Conservation (phyloP, 2,113 vertebrate species). For the Nipponia nippon region DNA sequence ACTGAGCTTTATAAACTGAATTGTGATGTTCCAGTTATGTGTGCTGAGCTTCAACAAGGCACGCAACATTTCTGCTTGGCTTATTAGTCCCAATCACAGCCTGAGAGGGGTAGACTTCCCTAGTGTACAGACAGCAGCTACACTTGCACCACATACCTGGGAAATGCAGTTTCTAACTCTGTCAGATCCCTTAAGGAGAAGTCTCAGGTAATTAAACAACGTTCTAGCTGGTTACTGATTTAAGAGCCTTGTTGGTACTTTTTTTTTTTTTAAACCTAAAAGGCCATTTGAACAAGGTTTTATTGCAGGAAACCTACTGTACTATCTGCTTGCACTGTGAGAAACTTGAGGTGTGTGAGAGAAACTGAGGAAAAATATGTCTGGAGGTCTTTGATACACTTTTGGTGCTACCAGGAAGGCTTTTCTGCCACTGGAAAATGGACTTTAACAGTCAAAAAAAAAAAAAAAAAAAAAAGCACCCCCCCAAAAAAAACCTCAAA, state of each 20-base stretch:
- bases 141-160: background rate
- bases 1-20: background rate
- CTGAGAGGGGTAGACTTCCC: background rate
- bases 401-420: background rate
- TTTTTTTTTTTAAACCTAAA: background rate
- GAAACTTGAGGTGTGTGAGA: background rate
- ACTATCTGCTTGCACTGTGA: background rate
- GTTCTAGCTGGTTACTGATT: background rate
- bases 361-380: background rate
- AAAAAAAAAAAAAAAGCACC: too few species aligned
- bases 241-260: background rate
- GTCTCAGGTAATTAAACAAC: background rate
- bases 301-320: background rate
- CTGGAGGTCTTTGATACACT: background rate
- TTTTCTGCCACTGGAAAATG: background rate
- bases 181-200: background rate
- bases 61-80: background rate
- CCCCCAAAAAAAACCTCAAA: too few species aligned
- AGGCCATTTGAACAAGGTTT: background rate
- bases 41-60: background rate
- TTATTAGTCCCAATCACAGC: background rate
- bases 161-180: background rate
- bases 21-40: background rate
- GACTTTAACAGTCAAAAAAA: background rate
- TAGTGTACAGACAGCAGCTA: background rate